A percentile compares a stretch with the other conserved stretches of the same genome.
Evolutionary conservation across 92 coral and sea anemone genomes (phyloP).

Genomic region (Nematostella vectensis): DNA sequence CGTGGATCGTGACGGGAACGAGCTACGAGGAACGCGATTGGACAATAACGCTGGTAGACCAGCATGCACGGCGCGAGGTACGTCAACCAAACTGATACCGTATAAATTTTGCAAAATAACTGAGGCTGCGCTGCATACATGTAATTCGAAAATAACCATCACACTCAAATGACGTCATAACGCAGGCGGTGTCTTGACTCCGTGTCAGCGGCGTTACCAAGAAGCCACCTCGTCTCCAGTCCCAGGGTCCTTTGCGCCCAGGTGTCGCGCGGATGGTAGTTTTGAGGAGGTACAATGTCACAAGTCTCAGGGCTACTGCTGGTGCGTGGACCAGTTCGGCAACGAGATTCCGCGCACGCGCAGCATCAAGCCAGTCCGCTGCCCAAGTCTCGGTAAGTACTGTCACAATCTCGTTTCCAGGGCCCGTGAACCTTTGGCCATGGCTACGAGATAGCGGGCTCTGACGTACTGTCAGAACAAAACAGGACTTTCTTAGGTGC

Average conservation of each 20-base stretch:
- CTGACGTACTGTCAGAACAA: too few species aligned
- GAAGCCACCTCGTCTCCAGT: slow-evolving; percentile 22
- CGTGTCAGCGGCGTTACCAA: slow-evolving; percentile 42
- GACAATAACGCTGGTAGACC: slow-evolving; percentile 36
- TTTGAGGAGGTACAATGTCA: slow-evolving; percentile 72
- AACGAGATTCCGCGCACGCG: slow-evolving; percentile 62
- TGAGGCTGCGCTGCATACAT: too few species aligned
- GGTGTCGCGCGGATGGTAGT: slow-evolving; percentile 61
- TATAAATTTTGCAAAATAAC: neutral
- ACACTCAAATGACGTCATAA: too few species aligned
- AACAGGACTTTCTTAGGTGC: too few species aligned
- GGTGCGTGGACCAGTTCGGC: slow-evolving; percentile 91
- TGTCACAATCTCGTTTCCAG: too few species aligned
- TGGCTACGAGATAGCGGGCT: too few species aligned
- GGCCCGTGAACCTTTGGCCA: too few species aligned
- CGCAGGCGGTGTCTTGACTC: slow-evolving; percentile 38
- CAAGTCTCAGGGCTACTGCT: slow-evolving; percentile 57
- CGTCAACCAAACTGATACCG: too few species aligned
- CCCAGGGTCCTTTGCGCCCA: slow-evolving; percentile 51
- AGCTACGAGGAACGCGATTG: slow-evolving; percentile 27
- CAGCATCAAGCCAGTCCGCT: slow-evolving; percentile 4
- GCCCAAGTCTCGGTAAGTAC: slow-evolving; percentile 30
- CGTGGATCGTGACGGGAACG: slow-evolving; percentile 42
- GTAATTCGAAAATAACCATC: too few species aligned
- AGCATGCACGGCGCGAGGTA: slow-evolving; percentile 29